phyloP scores from a whole-genome alignment of 2,797 vertebrate species.

The Podarcis siculus region DNA sequence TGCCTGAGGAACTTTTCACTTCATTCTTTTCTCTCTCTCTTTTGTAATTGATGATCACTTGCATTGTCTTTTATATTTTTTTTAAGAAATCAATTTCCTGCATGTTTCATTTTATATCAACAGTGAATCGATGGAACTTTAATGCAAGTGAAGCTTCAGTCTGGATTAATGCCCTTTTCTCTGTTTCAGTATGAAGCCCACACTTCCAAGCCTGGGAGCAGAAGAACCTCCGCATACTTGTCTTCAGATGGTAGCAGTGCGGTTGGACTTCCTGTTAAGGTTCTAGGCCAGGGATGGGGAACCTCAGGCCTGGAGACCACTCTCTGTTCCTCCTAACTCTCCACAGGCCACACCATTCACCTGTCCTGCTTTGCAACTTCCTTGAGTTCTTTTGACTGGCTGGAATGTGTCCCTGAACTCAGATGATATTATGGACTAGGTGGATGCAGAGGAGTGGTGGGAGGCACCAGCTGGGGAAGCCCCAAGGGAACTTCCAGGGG shows the following conservation, averaged over 20 bases:
- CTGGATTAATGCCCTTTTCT: constrained; percentile 54
- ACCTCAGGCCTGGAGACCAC: no score
- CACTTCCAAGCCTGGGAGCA: constrained; percentile 35
- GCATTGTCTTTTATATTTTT: constrained; percentile 54
- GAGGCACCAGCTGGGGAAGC: no score
- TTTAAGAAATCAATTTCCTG: constrained; percentile 55
- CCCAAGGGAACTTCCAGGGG: no score
- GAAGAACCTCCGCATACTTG: constrained; percentile 36
- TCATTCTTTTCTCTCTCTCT: constrained; percentile 15
- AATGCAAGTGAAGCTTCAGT: constrained; percentile 51
- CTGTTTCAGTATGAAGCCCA: constrained; percentile 45
- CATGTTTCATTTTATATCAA: constrained; percentile 60
- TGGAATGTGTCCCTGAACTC: no score
- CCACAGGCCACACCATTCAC: no score
- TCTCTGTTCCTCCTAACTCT: no score
- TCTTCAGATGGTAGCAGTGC: background rate
- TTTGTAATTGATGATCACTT: constrained; percentile 65
- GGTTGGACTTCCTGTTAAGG: no score
- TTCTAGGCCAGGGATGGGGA: no score
- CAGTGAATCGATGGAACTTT: constrained; percentile 58
- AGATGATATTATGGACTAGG: no score
- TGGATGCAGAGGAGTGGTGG: no score
- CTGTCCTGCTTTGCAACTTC: no score
- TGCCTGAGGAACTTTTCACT: constrained; percentile 24
- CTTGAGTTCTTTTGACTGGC: no score